Percentiles rank a stretch among this genome's conserved stretches.
Evolutionary conservation across 2,113 vertebrate genomes (phyloP).

Genomic region (Synchiropus splendidus): DNA sequence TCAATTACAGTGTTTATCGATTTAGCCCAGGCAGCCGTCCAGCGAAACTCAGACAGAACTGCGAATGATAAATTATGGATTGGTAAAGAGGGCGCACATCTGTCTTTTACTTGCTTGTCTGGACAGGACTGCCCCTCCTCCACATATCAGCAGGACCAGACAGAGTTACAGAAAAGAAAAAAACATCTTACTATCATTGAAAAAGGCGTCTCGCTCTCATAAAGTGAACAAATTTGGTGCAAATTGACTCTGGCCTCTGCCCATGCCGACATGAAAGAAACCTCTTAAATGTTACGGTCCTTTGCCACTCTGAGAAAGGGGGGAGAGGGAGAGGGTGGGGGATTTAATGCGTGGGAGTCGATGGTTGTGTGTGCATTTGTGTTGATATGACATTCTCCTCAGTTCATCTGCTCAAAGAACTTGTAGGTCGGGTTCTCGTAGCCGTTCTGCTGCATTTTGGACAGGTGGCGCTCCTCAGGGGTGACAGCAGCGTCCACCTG

Average conservation of each 20-base stretch:
- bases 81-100: conserved; percentile 24
- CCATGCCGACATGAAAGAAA: conserved; percentile 13
- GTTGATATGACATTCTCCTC: conserved; percentile 43
- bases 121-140: conserved; percentile 15
- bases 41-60: conserved; percentile 18
- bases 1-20: conserved; percentile 7
- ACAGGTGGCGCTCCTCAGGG: conserved; percentile 94
- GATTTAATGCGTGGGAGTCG: conserved; percentile 14
- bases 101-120: conserved; percentile 23
- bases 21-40: conserved; percentile 19
- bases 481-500: conserved; percentile 95
- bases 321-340: background rate
- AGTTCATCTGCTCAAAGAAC: conserved; percentile 99
- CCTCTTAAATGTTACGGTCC: conserved; percentile 19
- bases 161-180: conserved; percentile 20
- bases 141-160: conserved; percentile 37
- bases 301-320: background rate
- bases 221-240: conserved; percentile 41
- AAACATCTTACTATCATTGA: conserved; percentile 20
- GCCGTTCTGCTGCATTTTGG: conserved; percentile 97
- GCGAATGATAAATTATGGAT: conserved; percentile 16
- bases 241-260: conserved; percentile 18
- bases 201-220: conserved; percentile 23
- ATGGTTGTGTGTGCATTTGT: conserved; percentile 18
- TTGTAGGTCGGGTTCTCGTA: conserved; percentile 99